Percentiles rank a stretch among this genome's conserved stretches.
Evolutionary conservation across 2,888 invertebrate genomes (phyloP).

Genomic region (Drepana falcataria): DNA sequence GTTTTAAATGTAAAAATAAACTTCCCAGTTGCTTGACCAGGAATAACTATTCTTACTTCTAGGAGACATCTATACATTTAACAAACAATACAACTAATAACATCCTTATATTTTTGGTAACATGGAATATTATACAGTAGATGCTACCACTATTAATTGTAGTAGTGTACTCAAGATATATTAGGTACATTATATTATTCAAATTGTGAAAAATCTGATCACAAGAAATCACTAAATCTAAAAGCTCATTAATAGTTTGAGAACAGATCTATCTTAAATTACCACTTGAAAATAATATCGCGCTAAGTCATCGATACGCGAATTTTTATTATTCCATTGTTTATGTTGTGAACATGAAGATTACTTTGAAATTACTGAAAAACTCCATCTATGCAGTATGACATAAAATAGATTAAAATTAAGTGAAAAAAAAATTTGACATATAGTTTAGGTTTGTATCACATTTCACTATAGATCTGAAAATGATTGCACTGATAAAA

Average conservation of each 20-base stretch:
- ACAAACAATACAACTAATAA: constrained; percentile 63
- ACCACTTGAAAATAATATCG: too few species aligned
- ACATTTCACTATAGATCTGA: too few species aligned
- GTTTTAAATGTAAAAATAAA: constrained; percentile 74
- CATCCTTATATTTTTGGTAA: constrained; percentile 70
- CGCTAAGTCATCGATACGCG: too few species aligned
- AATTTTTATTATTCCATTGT: too few species aligned
- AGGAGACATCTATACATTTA: constrained; percentile 61
- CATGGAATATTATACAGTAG: constrained; percentile 58
- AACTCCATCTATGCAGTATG: too few species aligned
- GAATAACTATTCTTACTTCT: constrained; percentile 72
- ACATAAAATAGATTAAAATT: too few species aligned
- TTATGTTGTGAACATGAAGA: too few species aligned
- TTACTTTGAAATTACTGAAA: too few species aligned
- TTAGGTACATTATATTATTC: constrained; percentile 10
- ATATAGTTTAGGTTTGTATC: too few species aligned
- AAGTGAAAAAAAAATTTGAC: too few species aligned
- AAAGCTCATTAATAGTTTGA: constrained; percentile 37
- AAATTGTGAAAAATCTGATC: constrained; percentile 18
- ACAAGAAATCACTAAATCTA: constrained; percentile 26
- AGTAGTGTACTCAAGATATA: constrained; percentile 12
- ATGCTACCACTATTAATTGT: constrained; percentile 33
- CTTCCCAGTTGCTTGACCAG: constrained; percentile 54
- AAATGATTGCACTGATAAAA: too few species aligned
- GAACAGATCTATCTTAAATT: constrained; percentile 13